Evolutionary conservation across 2,888 invertebrate species (phyloP).

Genomic region (Frankliniella fusca): DNA sequence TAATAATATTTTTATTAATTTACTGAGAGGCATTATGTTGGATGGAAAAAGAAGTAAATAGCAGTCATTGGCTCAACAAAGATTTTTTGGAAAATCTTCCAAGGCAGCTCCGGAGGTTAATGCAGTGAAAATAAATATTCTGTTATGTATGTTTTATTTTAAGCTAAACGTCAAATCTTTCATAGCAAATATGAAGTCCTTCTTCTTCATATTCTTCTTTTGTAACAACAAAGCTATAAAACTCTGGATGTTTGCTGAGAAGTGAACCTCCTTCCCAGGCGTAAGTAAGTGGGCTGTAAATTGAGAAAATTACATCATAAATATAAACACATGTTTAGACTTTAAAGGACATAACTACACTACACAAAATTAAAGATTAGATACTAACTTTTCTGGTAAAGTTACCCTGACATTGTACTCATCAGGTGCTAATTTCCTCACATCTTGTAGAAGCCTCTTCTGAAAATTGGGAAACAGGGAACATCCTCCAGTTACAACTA

Average conservation of each 20-base stretch:
- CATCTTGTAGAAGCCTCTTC: slow-evolving; percentile 71
- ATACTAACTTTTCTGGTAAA: slow-evolving; percentile 60
- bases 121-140: not conserved
- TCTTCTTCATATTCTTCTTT: slow-evolving; percentile 86
- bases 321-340: not conserved
- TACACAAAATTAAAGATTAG: slow-evolving; percentile 31
- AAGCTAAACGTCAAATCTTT: slow-evolving; percentile 53
- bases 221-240: slow-evolving; percentile 68
- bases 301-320: slow-evolving; percentile 37
- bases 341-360: slow-evolving; percentile 30
- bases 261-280: slow-evolving; percentile 85
- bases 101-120: not conserved
- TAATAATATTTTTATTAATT: not conserved
- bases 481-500: slow-evolving; percentile 79
- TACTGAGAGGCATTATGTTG: not conserved
- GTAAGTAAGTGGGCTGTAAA: slow-evolving; percentile 70
- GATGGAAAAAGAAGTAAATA: not conserved
- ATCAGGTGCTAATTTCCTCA: slow-evolving; percentile 71
- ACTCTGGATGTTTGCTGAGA: slow-evolving; percentile 68
- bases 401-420: slow-evolving; percentile 72
- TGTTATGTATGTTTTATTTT: not conserved
- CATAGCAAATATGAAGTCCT: slow-evolving; percentile 60
- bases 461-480: slow-evolving; percentile 77
- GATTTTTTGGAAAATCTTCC: not conserved
- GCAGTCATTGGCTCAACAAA: not conserved